phyloP scores from a whole-genome alignment of 2,888 invertebrate species.

The Argynnis bischoffii region DNA sequence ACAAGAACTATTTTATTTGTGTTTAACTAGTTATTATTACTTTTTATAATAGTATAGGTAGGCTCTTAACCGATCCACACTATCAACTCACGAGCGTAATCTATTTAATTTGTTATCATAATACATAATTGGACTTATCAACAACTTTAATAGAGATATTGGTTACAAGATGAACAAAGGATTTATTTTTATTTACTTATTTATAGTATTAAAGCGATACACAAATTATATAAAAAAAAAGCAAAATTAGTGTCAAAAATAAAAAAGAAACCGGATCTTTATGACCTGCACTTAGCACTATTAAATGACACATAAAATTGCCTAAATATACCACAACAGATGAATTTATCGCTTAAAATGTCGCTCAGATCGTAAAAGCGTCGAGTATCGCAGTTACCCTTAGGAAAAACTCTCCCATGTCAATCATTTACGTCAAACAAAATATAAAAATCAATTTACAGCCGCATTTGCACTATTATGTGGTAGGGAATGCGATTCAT shows the following conservation, averaged over 20 bases:
- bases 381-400: constrained; percentile 53
- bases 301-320: constrained; percentile 80
- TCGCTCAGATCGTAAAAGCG: constrained; percentile 71
- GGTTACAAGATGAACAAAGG: too few species aligned
- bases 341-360: constrained; percentile 69
- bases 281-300: constrained; percentile 63
- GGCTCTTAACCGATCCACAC: too few species aligned
- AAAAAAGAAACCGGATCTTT: constrained; percentile 46
- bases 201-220: too few species aligned
- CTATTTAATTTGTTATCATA: too few species aligned
- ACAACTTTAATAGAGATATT: too few species aligned
- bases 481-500: constrained; percentile 73
- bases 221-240: constrained; percentile 1
- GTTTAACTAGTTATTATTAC: too few species aligned
- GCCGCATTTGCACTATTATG: constrained; percentile 66
- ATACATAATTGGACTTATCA: too few species aligned
- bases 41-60: too few species aligned
- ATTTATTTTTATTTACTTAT: too few species aligned
- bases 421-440: constrained; percentile 82
- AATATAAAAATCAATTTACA: constrained; percentile 80
- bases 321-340: constrained; percentile 76
- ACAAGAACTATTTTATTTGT: too few species aligned
- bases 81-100: too few species aligned
- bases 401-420: constrained; percentile 63
- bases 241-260: constrained; percentile 14